Evolutionary conservation across 2,113 vertebrate species (phyloP).

Genomic region (Bungarus multicinctus): DNA sequence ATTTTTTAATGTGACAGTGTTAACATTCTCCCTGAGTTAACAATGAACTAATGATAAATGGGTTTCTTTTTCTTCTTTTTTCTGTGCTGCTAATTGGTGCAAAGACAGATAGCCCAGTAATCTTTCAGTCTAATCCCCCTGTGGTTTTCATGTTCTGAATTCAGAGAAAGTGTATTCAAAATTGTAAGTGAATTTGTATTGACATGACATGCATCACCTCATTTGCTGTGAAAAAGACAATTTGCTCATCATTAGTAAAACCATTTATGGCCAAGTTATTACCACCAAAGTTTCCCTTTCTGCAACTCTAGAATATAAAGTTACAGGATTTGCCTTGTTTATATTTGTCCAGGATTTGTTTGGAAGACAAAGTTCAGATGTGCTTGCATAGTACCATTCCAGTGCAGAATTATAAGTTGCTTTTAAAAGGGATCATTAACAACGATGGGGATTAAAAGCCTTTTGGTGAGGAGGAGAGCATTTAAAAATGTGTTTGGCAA

Average conservation of each 20-base stretch:
- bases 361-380: not conserved
- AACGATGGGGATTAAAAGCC: not conserved
- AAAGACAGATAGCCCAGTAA: constrained; percentile 33
- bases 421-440: not conserved
- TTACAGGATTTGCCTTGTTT: not conserved
- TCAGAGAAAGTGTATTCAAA: constrained; percentile 24
- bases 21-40: constrained; percentile 16
- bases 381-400: not conserved
- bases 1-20: not conserved
- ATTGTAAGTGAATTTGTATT: constrained; percentile 12
- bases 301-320: not conserved
- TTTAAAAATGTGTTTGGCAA: not conserved
- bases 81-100: constrained; percentile 15
- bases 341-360: not conserved
- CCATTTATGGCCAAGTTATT: not conserved
- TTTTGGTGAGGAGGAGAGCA: not conserved
- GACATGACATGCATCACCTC: constrained; percentile 1
- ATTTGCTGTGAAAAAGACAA: constrained; percentile 16
- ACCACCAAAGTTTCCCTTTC: constrained; percentile 1
- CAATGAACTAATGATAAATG: constrained; percentile 26
- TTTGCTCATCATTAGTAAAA: not conserved
- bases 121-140: constrained; percentile 40
- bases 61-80: not conserved
- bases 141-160: not conserved
- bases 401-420: constrained; percentile 15